Percentiles rank a stretch among this genome's conserved stretches.
phyloP scores from a whole-genome alignment of 2,888 invertebrate genomes.

The Thelaira solivaga region DNA sequence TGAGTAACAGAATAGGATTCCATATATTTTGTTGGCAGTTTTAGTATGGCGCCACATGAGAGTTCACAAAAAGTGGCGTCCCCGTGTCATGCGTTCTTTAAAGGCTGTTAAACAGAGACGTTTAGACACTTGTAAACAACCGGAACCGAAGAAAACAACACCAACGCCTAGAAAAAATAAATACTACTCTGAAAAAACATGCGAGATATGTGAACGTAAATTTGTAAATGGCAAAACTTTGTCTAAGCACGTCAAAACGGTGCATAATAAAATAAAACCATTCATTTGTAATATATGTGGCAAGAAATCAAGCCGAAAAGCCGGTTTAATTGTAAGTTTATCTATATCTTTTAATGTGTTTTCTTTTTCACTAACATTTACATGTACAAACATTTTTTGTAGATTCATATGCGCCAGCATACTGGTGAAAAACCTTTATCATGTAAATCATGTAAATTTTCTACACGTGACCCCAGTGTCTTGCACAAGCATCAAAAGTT shows the following conservation, averaged over 20 bases:
- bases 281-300: constrained; percentile 87
- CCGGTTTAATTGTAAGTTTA: constrained; percentile 80
- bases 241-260: constrained; percentile 83
- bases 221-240: constrained; percentile 84
- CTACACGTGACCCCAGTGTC: constrained; percentile 87
- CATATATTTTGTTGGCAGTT: too few relatives aligned
- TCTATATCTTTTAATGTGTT: neutral
- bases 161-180: constrained; percentile 68
- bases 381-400: neutral
- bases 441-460: constrained; percentile 83
- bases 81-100: constrained; percentile 70
- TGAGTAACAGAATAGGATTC: too few relatives aligned
- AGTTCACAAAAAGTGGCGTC: constrained; percentile 78
- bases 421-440: constrained; percentile 87
- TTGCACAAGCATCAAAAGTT: constrained; percentile 82
- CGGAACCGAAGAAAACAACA: neutral
- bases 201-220: constrained; percentile 82
- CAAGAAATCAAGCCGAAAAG: constrained; percentile 84
- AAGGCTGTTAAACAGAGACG: constrained; percentile 68
- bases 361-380: neutral
- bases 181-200: constrained; percentile 81
- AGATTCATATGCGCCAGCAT: constrained; percentile 86
- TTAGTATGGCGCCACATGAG: constrained; percentile 82
- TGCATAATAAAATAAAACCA: constrained; percentile 85
- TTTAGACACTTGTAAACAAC: constrained; percentile 29